phyloP scores from a whole-genome alignment of 2,113 vertebrate genomes.

The Smithornis capensis region DNA sequence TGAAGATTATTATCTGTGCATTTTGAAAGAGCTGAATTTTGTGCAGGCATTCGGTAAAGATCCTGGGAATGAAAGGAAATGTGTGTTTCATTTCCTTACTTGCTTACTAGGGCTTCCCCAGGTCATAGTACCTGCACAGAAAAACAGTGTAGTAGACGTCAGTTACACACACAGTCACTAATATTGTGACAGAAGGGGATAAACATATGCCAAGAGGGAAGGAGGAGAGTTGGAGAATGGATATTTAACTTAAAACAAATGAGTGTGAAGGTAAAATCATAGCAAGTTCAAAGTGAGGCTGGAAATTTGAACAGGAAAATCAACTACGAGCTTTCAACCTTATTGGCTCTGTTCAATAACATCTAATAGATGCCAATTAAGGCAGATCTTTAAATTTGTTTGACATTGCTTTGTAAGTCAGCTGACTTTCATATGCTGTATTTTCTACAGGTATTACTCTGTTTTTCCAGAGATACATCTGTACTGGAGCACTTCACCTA shows the following conservation, averaged over 20 bases:
- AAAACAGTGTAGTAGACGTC: background rate
- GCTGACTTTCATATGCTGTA: background rate
- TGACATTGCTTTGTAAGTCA: background rate
- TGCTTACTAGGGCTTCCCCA: background rate
- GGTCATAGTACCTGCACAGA: background rate
- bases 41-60: background rate
- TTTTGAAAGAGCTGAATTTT: background rate
- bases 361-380: background rate
- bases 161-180: background rate
- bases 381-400: background rate
- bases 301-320: background rate
- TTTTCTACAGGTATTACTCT: conserved; percentile 86
- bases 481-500: conserved; percentile 92
- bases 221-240: background rate
- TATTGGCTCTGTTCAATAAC: background rate
- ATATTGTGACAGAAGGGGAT: background rate
- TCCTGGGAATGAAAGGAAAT: background rate
- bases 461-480: conserved; percentile 93
- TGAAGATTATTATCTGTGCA: background rate
- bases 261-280: background rate
- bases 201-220: background rate
- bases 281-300: background rate
- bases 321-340: no score
- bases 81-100: background rate
- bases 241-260: background rate